A percentile compares a stretch with the other conserved stretches of the same genome.
Evolutionary conservation across 2,797 vertebrate species (phyloP).

Genomic region (Diglossa cyanea): DNA sequence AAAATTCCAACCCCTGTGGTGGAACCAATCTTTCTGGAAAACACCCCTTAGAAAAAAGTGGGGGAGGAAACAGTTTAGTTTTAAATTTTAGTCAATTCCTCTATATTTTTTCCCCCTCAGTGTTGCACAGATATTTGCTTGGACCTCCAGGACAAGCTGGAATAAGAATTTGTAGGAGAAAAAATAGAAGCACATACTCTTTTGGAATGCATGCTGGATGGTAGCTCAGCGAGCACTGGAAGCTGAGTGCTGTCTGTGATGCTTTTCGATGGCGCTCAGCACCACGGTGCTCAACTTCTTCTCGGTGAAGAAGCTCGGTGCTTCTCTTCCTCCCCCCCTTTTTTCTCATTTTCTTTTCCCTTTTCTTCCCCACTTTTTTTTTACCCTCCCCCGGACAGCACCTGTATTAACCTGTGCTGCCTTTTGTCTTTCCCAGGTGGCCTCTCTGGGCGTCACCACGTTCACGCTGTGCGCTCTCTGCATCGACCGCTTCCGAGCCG

Average conservation of each 20-base stretch:
- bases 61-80: background rate
- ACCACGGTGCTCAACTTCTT: background rate
- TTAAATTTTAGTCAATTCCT: background rate
- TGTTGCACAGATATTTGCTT: background rate
- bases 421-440: slow-evolving; percentile 79
- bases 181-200: background rate
- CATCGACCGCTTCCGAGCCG: slow-evolving; percentile 93
- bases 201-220: background rate
- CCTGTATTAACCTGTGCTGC: background rate
- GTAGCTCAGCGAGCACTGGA: background rate
- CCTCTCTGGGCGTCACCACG: slow-evolving; percentile 92
- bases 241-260: background rate
- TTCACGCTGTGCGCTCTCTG: slow-evolving; percentile 95
- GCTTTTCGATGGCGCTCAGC: background rate
- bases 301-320: background rate
- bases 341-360: background rate
- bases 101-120: background rate
- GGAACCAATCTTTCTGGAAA: background rate
- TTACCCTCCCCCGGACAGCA: too few relatives aligned
- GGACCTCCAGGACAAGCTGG: background rate
- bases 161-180: background rate
- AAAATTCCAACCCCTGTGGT: background rate
- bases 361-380: rapidly evolving
- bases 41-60: background rate
- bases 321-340: background rate